Percentiles rank a stretch among this genome's conserved stretches.
Evolutionary conservation across 2,113 vertebrate genomes (phyloP).

Genomic region (Ploceus nigricollis): DNA sequence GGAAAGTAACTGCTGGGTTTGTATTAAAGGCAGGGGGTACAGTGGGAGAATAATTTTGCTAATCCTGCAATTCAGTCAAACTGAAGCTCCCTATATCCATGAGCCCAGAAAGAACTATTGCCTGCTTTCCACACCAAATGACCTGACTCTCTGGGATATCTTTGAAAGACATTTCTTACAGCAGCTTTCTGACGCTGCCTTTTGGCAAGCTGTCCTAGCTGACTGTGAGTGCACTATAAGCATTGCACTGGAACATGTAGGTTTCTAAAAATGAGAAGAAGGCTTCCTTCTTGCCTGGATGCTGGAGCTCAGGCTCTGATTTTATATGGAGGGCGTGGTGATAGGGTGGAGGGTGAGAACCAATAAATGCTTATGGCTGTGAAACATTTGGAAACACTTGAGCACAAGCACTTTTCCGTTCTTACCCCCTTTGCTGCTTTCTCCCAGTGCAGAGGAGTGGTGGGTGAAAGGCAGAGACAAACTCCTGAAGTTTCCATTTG

Average conservation of each 20-base stretch:
- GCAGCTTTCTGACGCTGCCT: slow-evolving; percentile 32
- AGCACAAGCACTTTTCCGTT: neutral
- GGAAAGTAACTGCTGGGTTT: slow-evolving; percentile 64
- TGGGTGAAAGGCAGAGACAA: slow-evolving; percentile 15
- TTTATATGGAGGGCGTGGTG: slow-evolving; percentile 44
- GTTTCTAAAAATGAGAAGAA: neutral
- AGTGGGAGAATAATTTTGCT: slow-evolving; percentile 12
- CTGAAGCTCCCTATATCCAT: slow-evolving; percentile 22
- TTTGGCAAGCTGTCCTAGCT: slow-evolving; percentile 48
- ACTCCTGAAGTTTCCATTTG: slow-evolving; percentile 13
- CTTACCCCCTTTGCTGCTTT: slow-evolving; percentile 4
- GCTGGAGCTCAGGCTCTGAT: neutral
- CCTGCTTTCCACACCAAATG: slow-evolving; percentile 32
- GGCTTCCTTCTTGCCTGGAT: neutral
- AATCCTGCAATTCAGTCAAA: slow-evolving; percentile 35
- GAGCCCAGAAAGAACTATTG: slow-evolving; percentile 37
- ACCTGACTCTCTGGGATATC: slow-evolving; percentile 53
- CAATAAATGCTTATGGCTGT: slow-evolving; percentile 3
- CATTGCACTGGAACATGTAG: neutral
- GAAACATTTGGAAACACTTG: slow-evolving; percentile 65
- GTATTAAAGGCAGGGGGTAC: slow-evolving; percentile 42
- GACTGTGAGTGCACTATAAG: neutral
- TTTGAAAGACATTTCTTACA: slow-evolving; percentile 48
- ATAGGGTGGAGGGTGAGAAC: slow-evolving; percentile 33
- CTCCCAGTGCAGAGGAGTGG: neutral